Evolutionary conservation across 1,140 invertebrate genomes (phyloP), one percentile per base, ranked within the genome.

Genomic region (Pseudomyrmex pallidus): DNA sequence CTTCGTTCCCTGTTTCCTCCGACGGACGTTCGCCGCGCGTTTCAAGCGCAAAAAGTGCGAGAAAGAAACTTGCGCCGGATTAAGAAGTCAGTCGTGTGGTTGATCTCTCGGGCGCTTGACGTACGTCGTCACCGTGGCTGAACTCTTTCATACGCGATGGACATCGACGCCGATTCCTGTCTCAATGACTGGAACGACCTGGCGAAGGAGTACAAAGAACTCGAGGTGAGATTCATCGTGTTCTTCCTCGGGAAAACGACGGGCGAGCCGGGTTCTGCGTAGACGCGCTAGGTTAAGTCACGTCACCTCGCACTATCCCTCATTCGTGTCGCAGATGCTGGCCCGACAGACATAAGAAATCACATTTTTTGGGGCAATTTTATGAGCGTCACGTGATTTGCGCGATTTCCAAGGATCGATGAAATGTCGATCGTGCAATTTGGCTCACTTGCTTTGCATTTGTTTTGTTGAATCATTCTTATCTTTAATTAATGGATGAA

Each of bases 111-210:
- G 17, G 61, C 52, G 17, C 25, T 17, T 15, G 13, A 46, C 50
- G 15, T 2, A 78, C 63, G 20, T 67, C 50, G 12, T 68, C 35
- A 48, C 15, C 20, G 20, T 50, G 48, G 73, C 15, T 13, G 46
- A 46, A 61, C 15, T 46, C n/a, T 22, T 2, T 9, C 12, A 12
- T 10, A 77, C 50, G 13, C 54, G 46, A 95, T 95, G 95, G 95
- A 95, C 85, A 91, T 93, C 66, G 95, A 95, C 80, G 89, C 95
- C 5, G 94, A 95, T 22, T 95, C 95, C 62, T 96, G 96, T 92
- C 73, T 96, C 12, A 96, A 97, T 92, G 97, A 97, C 85, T 98
- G 97, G 97, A 95, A 97, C 66, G 97, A 98, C 89, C 94, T 98
- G 83, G 93, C 95, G n/a, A 94, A 95, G 54, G 97, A 98, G 91